These are phyloP conservation scores for Scaptomyza tumidula DNA, from an alignment of 2,888 invertebrate genomes.

Conservation along the genomic window DNA sequence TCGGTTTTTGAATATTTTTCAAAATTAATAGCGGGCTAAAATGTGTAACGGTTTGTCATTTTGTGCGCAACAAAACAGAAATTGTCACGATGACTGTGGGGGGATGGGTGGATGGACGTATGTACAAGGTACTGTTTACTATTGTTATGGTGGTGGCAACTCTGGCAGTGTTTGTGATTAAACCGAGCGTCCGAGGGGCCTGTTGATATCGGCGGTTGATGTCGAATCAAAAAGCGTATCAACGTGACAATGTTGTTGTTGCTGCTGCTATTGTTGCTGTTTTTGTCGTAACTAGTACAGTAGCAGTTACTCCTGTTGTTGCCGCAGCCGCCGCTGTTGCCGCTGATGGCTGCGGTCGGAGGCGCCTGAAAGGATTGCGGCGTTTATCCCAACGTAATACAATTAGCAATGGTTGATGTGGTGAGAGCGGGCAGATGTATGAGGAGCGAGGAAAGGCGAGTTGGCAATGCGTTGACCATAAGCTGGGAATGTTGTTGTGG, in stretches of 20 bases:
- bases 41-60: conserved; percentile 71
- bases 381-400: conserved; percentile 57
- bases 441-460: neutral
- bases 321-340: conserved; percentile 8
- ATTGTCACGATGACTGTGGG: neutral
- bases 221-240: conserved; percentile 42
- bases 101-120: neutral
- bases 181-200: conserved; percentile 53
- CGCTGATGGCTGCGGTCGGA: conserved; percentile 42
- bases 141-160: conserved; percentile 19
- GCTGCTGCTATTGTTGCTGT: conserved; percentile 22
- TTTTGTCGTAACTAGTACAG: conserved; percentile 20
- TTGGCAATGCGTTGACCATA: conserved; percentile 22
- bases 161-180: conserved; percentile 65
- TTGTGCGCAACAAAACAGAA: conserved; percentile 33
- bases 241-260: conserved; percentile 8
- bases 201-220: conserved; percentile 62
- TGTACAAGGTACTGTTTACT: neutral
- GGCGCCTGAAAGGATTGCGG: conserved; percentile 62
- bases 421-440: neutral
- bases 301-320: conserved; percentile 21
- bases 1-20: conserved; percentile 63
- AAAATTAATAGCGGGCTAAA: conserved; percentile 74
- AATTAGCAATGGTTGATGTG: conserved; percentile 62
- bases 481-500: conserved; percentile 44